Evolutionary conservation across 2,888 invertebrate genomes (phyloP).

Genomic region (Nysson spinosus): DNA sequence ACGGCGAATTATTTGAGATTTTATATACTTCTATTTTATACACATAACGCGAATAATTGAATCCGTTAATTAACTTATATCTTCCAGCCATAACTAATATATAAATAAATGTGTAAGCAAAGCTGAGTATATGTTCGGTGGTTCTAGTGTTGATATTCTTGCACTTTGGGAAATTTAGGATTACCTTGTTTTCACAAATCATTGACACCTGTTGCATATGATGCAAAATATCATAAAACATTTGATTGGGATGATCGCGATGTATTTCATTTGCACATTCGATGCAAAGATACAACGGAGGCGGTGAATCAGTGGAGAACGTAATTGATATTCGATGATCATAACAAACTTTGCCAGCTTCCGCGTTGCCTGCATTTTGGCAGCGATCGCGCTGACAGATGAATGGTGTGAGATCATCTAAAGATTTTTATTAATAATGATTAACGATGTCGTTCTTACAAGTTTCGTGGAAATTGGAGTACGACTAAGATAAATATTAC

Average conservation of each 20-base stretch:
- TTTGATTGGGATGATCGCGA: conserved; percentile 90
- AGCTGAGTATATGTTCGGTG: too few relatives aligned
- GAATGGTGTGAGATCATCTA: conserved; percentile 88
- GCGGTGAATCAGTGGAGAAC: conserved; percentile 91
- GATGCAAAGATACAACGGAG: conserved; percentile 96
- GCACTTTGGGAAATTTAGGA: background rate
- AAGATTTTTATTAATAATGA: conserved; percentile 20
- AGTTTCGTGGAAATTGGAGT: background rate
- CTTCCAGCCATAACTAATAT: too few relatives aligned
- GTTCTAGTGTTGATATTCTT: too few relatives aligned
- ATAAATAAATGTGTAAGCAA: too few relatives aligned
- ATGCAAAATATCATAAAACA: conserved; percentile 91
- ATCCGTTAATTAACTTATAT: too few relatives aligned
- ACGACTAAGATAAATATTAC: too few relatives aligned
- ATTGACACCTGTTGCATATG: conserved; percentile 97
- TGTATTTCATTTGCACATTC: conserved; percentile 97
- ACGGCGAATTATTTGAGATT: too few relatives aligned
- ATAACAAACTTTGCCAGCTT: conserved; percentile 95
- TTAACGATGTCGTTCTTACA: background rate
- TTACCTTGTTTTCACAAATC: conserved; percentile 96
- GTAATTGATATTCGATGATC: conserved; percentile 94
- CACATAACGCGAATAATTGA: too few relatives aligned
- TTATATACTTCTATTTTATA: too few relatives aligned
- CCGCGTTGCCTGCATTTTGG: conserved; percentile 90
- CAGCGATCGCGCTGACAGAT: conserved; percentile 95